Evolutionary conservation across 2,113 vertebrate genomes (phyloP), one percentile per base, ranked within the genome.

Genomic region (Kryptolebias marmoratus): DNA sequence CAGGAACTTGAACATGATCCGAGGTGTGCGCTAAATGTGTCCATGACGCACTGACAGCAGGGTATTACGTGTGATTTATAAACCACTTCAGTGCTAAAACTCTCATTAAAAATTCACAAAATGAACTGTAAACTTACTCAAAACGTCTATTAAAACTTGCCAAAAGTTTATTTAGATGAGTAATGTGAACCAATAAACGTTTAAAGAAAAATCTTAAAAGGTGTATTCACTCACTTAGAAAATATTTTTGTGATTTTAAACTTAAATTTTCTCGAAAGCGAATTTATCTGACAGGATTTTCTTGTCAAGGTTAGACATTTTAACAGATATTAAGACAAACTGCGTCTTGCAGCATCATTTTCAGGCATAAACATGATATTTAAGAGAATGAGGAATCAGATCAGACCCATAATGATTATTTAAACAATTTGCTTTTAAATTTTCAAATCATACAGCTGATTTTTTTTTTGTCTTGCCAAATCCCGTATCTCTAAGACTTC

Each of bases 21-120:
- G 7, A 28, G n/a, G 11, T 8, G 52, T 71, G 70, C 11, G 45
- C 31, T n/a, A 59, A 75, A 73, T 47, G 58, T 39, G 13, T 64
- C 61, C 32, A 58, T 69, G 55, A 61, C 62, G 28, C 78, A 65
- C 44, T 18, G 30, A 71, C 31, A 54, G 4, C 14, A 22, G 28
- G 13, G 50, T 53, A 44, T 80, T 73, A 84, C 71, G 62, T 80
- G 47, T 66, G 47, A 42, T 32, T 5, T 13, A 13, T 13, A 45
- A n/a, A 10, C 11, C 8, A 8, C 1, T 39, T 8, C 30, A 60
- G 36, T 67, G 11, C 5, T 30, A 36, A 13, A 67, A 13, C 67
- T 16, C 44, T 3, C 30, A 47, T 32, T 48, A 14, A 11, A 57
- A 70, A 48, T 8, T 49, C 60, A 15, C 1, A 3, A 50, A 13